Base-by-base conservation (phyloP, 2,888 invertebrate genomes). In the Campaea margaritaria region DNA sequence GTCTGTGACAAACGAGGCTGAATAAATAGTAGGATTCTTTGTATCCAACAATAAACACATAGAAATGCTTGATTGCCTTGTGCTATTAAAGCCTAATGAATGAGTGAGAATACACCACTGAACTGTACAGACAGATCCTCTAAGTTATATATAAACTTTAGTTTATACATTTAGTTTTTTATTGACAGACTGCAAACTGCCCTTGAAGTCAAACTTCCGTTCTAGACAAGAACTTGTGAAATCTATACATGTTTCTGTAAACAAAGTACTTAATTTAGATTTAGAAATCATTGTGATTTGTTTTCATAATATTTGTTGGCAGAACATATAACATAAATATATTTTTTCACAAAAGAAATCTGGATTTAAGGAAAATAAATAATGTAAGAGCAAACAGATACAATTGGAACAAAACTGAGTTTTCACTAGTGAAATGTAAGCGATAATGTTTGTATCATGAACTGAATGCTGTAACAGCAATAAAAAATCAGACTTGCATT, bases 391-490 rank as follows among this genome's bases (percentile, higher is more conserved):
- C 68, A 72, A 71, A 75, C 76, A 79, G 78, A 83, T 87, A 87
- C 84, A 85, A 85, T 77, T 74, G 73, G 74, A 80, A 80, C 68
- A 82, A 49, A 86, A 86, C 85, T 85, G 87, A 83, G 81, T 84
- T 83, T 84, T 86, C 85, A 86, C 82, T 86, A 85, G 85, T 81
- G 85, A 84, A 87, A 82, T 81, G 79, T 88, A 88, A 90, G 85
- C 82, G 83, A 86, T 81, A 81, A 83, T 86, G 84, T 89, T 90
- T 91, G 90, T 91, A 87, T 82, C 80, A 82, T 85, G 86, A 87
- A 88, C 81, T 75, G 83, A 21, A 88, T 85, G 92, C 92, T 92
- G 91, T 87, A 76, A 90, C 89, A 91, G 92, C 92, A 92, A 93
- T 92, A 90, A 92, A 56, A 89, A 87, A 89, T 89, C 90, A 84